phyloP scores from a whole-genome alignment of 2,797 vertebrate species.

The Etheostoma nigrum region DNA sequence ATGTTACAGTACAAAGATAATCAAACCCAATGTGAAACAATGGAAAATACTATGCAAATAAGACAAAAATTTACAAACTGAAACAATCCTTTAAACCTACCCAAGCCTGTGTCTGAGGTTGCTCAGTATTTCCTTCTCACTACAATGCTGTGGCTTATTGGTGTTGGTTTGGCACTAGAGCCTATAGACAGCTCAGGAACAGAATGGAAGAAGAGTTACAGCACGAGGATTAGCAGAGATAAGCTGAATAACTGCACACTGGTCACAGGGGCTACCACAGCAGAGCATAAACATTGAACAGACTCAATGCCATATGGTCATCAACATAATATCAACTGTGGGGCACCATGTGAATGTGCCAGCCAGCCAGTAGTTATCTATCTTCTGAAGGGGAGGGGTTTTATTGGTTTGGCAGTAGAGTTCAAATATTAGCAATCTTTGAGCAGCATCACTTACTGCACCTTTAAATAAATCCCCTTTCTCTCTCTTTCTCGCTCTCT shows the following conservation, averaged over 20 bases:
- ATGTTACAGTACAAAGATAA: background rate
- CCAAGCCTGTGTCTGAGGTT: background rate
- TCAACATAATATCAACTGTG: constrained; percentile 23
- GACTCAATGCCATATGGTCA: constrained; percentile 45
- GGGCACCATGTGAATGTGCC: too few relatives aligned
- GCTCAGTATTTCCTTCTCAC: constrained; percentile 31
- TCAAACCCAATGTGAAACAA: too few relatives aligned
- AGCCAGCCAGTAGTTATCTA: too few relatives aligned
- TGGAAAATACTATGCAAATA: too few relatives aligned
- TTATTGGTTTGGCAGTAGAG: too few relatives aligned
- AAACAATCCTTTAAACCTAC: background rate
- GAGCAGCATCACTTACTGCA: too few relatives aligned
- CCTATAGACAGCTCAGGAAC: constrained; percentile 38
- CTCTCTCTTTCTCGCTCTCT: background rate
- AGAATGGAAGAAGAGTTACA: constrained; percentile 55
- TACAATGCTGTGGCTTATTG: constrained; percentile 22
- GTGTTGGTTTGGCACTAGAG: constrained; percentile 31
- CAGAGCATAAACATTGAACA: constrained; percentile 34
- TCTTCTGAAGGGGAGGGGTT: too few relatives aligned
- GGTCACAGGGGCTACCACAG: constrained; percentile 47
- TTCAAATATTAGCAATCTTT: too few relatives aligned
- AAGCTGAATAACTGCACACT: constrained; percentile 57
- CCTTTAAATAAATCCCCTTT: background rate
- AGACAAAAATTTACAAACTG: background rate
- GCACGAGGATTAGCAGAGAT: constrained; percentile 66